These are phyloP conservation scores for Corythornis vintsioides DNA, from an alignment of 2,113 vertebrate genomes.

Conservation along the genomic window DNA sequence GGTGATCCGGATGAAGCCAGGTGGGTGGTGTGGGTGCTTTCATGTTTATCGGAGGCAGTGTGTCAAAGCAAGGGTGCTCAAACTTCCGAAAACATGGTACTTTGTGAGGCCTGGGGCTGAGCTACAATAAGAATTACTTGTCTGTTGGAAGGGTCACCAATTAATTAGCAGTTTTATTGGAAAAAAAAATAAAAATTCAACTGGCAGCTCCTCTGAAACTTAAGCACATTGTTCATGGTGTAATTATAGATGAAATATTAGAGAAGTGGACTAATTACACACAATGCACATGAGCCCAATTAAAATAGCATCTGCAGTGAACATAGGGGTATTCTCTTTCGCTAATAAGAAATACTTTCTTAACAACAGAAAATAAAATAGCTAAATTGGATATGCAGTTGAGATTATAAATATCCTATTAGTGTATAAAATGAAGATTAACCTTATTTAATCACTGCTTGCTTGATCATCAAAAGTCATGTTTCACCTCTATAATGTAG, in stretches of 20 bases:
- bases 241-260: conserved; percentile 85
- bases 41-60: neutral
- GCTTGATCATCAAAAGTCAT: conserved; percentile 77
- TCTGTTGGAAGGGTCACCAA: conserved; percentile 54
- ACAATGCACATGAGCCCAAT: conserved; percentile 79
- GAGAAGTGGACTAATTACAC: conserved; percentile 81
- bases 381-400: conserved; percentile 80
- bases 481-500: conserved; percentile 70
- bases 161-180: conserved; percentile 44
- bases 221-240: conserved; percentile 74
- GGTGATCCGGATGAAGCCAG: neutral
- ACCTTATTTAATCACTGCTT: conserved; percentile 81
- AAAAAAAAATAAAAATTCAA: neutral
- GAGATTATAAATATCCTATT: conserved; percentile 84
- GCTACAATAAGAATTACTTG: neutral
- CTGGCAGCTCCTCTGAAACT: conserved; percentile 72
- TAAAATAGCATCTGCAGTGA: conserved; percentile 79
- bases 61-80: neutral
- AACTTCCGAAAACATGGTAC: neutral
- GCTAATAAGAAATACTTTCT: conserved; percentile 80
- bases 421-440: conserved; percentile 83
- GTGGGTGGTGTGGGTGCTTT: neutral
- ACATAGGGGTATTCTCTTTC: conserved; percentile 72
- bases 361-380: conserved; percentile 82
- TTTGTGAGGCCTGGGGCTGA: neutral